Conservation (phyloP, 2,888 invertebrate genomes). For the Epistrophe grossulariae region DNA sequence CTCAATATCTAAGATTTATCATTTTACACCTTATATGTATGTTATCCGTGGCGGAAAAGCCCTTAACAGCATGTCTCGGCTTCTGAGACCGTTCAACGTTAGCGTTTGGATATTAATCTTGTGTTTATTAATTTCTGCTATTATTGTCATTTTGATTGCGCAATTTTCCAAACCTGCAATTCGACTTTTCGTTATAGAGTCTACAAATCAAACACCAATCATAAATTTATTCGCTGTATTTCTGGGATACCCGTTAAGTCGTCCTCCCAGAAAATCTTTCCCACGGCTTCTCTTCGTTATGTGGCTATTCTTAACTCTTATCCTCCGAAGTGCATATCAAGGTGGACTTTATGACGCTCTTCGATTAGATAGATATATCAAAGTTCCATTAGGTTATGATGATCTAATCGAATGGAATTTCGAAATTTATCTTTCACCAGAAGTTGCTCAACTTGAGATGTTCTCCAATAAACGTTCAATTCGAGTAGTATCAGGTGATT, state of each 20-base stretch:
- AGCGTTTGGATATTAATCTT: not conserved
- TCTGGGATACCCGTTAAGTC: not conserved
- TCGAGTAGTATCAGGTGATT: not conserved
- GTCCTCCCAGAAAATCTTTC: not conserved
- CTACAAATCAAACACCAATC: not conserved
- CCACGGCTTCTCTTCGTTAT: not conserved
- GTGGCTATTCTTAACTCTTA: not conserved
- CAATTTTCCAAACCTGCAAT: not conserved
- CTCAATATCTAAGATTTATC: constrained; percentile 77
- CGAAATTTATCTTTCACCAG: not conserved
- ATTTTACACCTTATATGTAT: constrained; percentile 77
- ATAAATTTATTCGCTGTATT: not conserved
- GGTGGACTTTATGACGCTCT: not conserved
- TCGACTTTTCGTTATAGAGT: no score
- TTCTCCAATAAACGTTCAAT: not conserved
- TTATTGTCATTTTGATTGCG: not conserved
- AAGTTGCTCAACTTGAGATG: not conserved
- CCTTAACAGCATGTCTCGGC: not conserved
- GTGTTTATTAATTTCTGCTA: not conserved
- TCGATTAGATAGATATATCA: not conserved
- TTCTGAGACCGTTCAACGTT: constrained; percentile 4
- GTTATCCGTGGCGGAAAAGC: constrained; percentile 77
- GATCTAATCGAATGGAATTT: not conserved
- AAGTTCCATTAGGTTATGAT: not conserved
- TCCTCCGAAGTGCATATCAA: constrained; percentile 17